Base-by-base conservation (phyloP, 2,113 vertebrate species). In the Odobenus rosmarus region DNA sequence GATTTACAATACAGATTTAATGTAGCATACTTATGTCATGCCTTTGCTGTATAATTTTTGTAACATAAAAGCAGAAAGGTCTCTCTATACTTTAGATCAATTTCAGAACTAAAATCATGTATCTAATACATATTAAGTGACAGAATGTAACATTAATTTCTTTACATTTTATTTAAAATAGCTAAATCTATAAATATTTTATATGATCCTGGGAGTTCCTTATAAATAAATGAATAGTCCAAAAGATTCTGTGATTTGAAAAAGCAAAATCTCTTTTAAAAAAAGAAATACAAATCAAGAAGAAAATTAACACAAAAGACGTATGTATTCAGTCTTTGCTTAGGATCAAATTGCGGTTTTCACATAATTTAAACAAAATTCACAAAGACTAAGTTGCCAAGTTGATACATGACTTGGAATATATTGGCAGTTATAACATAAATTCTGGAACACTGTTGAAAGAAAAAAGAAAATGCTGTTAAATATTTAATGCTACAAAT, bases 401-500 rank as follows among this genome's bases (percentile, higher is more conserved):
- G 19, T 83, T 94, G 39, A 95, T 80, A 74, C 3, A 81, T 80
- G 51, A 88, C 49, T 87, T 89, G 23, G 39, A 92, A 93, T 93
- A 82, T 31, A 28, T 53, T 93, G 26, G 31, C 89, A 82, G 49
- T 59, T 87, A 36, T 51, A 59, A 24, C 3, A 15, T 80, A 57
- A 94, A 80, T 59, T 87, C 67, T 93, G 42, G 14, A 83, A 93
- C 15, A n/a, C 36, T 69, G 7, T 46, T 83, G 6, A 96, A 89
- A 74, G 39, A 83, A 81, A 85, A 96, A 96, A 77, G 11, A 88
- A 97, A 96, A 95, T 49, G n/a, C n/a, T 85, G 5, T 71, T 95
- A 69, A 87, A 59, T 80, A 82, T 90, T 86, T 96, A 13, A 86
- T 83, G 10, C 4, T 91, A 31, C 53, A 82, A 26, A 59, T 86